Percentiles rank a stretch among this genome's conserved stretches.
phyloP scores from a whole-genome alignment of 2,797 vertebrate genomes.

The Poecile montanus region DNA sequence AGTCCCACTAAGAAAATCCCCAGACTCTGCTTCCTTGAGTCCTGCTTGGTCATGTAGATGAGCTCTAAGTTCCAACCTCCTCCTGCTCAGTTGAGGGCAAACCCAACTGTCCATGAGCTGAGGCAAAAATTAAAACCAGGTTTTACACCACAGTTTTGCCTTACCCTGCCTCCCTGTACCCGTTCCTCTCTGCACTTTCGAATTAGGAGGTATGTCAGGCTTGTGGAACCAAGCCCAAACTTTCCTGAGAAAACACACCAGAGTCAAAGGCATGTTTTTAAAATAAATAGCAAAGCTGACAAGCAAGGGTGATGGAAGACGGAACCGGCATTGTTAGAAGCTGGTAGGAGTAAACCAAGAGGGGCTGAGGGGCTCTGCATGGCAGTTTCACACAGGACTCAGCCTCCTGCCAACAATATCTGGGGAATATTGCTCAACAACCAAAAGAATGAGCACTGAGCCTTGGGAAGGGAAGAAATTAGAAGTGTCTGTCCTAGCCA shows the following conservation, averaged over 20 bases:
- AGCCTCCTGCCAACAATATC: background rate
- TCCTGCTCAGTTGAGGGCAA: background rate
- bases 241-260: slow-evolving; percentile 26
- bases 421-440: background rate
- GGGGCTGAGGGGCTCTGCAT: background rate
- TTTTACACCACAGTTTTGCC: fast-evolving
- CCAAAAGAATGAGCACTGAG: background rate
- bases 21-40: background rate
- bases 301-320: background rate
- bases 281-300: slow-evolving; percentile 56
- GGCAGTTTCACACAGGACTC: background rate
- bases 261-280: slow-evolving; percentile 47
- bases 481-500: background rate
- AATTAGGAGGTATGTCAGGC: slow-evolving; percentile 6
- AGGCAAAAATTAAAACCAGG: background rate
- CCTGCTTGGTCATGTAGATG: background rate
- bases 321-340: background rate
- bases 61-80: background rate
- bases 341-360: background rate
- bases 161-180: background rate
- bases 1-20: background rate
- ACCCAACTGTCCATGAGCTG: background rate
- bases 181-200: background rate
- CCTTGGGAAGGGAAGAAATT: background rate
- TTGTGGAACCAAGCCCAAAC: slow-evolving; percentile 28